Base-by-base conservation (phyloP, 2,113 vertebrate species). In the Petrocephalus microphthalmus region DNA sequence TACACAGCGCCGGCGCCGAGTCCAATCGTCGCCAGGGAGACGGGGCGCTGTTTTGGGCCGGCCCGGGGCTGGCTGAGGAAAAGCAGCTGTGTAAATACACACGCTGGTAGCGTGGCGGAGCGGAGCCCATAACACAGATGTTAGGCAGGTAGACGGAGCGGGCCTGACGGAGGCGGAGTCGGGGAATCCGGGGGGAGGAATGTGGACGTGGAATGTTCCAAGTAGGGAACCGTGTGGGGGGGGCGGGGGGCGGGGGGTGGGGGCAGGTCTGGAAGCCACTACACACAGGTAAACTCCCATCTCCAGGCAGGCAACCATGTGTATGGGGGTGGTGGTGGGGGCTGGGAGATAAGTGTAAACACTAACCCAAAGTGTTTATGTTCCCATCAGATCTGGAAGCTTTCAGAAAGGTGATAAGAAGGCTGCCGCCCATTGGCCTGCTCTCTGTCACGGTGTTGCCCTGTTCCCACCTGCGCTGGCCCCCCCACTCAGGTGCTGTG, bases 61-160 rank as follows among this genome's bases (percentile, higher is more conserved):
- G 37, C 17, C 42, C 47, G 81, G 37, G 37, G 86, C 64, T 20
- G 88, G 85, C 90, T 91, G 90, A 91, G 86, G 90, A 91, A 90
- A 93, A 91, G 90, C 93, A 94, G 94, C 92, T 95, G 94, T 91
- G 92, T 92, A 94, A 95, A 95, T 92, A 93, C 91, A 92, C 64
- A 87, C 90, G 64, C 85, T 90, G 87, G 81, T 89, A 90, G 88
- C 10, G 3, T 90, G 87, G 81, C 89, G 89, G 88, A 7, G 3
- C 88, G 57, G 90, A 56, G 81, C 89, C 82, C 87, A 89, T 90
- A 90, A 84, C 89, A 89, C 88, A 85, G 89, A 57, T 83, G 49
- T 87, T 71, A 82, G 84, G 33, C 19, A 67, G 88, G 67, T 82
- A 86, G 17, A 57, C 47, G 49, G 29, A 52, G 3, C 67, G 11